Conservation (phyloP, 2,888 invertebrate genomes). For the Synergus japonicus region DNA sequence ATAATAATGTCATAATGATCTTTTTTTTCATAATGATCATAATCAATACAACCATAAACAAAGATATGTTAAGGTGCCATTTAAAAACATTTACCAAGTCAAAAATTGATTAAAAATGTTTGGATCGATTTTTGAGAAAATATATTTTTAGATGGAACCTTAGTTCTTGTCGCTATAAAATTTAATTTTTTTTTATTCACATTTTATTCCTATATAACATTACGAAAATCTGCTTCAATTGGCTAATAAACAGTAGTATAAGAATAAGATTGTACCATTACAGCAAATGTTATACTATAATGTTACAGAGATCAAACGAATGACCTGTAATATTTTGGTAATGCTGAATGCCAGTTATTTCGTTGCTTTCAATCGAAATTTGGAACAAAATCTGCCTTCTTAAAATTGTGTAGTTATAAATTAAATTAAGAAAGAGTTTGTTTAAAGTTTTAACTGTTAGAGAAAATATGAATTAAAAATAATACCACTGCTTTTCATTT, state of each 20-base stretch:
- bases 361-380: slow-evolving; percentile 49
- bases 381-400: slow-evolving; percentile 36
- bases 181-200: slow-evolving; percentile 32
- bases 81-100: slow-evolving; percentile 56
- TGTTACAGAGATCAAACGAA: slow-evolving; percentile 74
- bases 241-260: slow-evolving; percentile 71
- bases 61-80: slow-evolving; percentile 58
- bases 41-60: slow-evolving; percentile 60
- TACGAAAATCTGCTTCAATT: slow-evolving; percentile 60
- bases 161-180: slow-evolving; percentile 13
- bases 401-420: neutral
- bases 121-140: neutral
- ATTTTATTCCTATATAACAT: slow-evolving; percentile 45
- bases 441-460: neutral
- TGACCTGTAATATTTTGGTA: slow-evolving; percentile 74
- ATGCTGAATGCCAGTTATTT: slow-evolving; percentile 60
- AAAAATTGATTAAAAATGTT: slow-evolving; percentile 18
- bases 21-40: slow-evolving; percentile 48
- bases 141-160: slow-evolving; percentile 18
- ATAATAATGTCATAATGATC: slow-evolving; percentile 52
- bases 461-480: neutral
- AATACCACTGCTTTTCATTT: too few species aligned
- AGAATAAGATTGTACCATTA: slow-evolving; percentile 61
- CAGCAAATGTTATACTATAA: slow-evolving; percentile 62
- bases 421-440: neutral